Evolutionary conservation across 2,113 vertebrate species (phyloP), one percentile per base, ranked within the genome.

Genomic region (Apodemus sylvaticus): DNA sequence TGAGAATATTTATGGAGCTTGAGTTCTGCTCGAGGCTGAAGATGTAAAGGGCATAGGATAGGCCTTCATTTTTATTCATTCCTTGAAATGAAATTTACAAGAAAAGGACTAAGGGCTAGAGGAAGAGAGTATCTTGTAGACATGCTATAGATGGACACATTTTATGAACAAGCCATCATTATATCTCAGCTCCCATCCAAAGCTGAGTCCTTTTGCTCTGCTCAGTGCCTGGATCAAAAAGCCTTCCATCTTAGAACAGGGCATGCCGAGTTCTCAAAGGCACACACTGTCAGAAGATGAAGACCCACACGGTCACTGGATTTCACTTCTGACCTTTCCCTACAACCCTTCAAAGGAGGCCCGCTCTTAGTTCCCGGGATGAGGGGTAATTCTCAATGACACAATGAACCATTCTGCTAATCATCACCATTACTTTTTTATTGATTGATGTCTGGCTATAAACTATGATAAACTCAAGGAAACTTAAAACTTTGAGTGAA

Each of bases 1-100:
- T 92, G 91, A 97, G 96, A 96, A 95, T 85, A 90, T 58, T 39
- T 76, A 77, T 51, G 70, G 93, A 73, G 64, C 74, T 66, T 89
- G 81, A 95, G 73, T 93, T 96, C 55, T 94, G 68, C 73, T 91
- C 5, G 68, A 76, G 77, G 48, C 34, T 93, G 29, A 55, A 74
- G 95, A 89, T n/a, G 62, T 68, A 88, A 77, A 39, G 51, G 70
- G 62, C 39, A 83, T 58, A 36, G 3, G 71, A 60, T 1, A 48
- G 48, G 53, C 39, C 45, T 70, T 90, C 39, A 31, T 90, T 95
- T 85, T 74, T 64, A 71, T 71, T 94, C 53, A 66, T 76, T 51
- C 70, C 48, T 87, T 86, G 31, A 79, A 39, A 60, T 87, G n/a
- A 51, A 89, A 71, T 0, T 39, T 51, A 29, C 29, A 87, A 90